A percentile compares a stretch with the other conserved stretches of the same genome.
These are phyloP conservation scores for Micropoecilia bifurca DNA, from an alignment of 2,797 vertebrate genomes.

Conservation along the genomic window DNA sequence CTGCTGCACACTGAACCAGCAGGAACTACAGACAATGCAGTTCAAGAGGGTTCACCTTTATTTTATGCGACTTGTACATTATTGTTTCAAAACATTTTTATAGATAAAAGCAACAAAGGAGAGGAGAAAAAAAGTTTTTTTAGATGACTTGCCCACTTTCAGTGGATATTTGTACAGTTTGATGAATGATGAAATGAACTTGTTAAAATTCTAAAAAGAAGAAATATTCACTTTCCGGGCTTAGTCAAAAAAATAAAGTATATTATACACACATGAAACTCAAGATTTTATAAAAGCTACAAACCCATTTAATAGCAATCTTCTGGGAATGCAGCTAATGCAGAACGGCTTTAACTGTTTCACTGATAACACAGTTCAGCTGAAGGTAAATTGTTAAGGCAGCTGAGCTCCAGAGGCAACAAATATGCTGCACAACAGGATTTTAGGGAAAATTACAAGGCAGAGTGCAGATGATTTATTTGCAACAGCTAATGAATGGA, in stretches of 20 bases:
- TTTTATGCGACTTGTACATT: neutral
- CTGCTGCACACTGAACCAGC: neutral
- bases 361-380: slow-evolving; percentile 19
- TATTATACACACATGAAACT: neutral
- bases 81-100: neutral
- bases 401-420: slow-evolving; percentile 2
- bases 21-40: neutral
- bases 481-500: neutral
- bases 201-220: neutral
- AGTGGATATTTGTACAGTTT: neutral
- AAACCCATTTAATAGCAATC: slow-evolving; percentile 5
- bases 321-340: slow-evolving; percentile 10
- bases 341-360: slow-evolving; percentile 29
- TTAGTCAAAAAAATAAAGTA: neutral
- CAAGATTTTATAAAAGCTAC: neutral
- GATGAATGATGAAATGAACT: neutral
- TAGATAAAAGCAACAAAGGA: neutral
- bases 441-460: slow-evolving; percentile 37
- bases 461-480: slow-evolving; percentile 24
- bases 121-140: neutral
- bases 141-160: neutral
- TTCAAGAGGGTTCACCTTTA: neutral
- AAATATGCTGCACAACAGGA: slow-evolving; percentile 23
- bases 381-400: slow-evolving; percentile 8
- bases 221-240: neutral